phyloP scores from a whole-genome alignment of 1,140 invertebrate species.

The Neuroterus valhalla region DNA sequence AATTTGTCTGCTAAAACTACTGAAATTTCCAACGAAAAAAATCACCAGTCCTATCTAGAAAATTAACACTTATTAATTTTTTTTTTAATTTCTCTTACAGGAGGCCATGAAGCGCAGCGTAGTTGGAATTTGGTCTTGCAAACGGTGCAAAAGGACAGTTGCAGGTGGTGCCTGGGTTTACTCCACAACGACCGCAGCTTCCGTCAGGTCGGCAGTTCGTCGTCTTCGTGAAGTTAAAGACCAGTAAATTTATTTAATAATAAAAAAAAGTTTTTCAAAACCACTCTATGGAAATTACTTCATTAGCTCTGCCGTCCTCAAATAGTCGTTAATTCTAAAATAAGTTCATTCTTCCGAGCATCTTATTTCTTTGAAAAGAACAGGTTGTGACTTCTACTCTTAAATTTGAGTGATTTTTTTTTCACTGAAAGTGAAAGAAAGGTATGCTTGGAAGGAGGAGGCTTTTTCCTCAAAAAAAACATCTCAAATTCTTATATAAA shows the following conservation, averaged over 20 bases:
- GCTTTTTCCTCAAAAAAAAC: too few species aligned
- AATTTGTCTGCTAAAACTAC: too few species aligned
- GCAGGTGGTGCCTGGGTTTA: constrained; percentile 98
- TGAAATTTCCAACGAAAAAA: too few species aligned
- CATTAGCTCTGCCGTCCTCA: not conserved
- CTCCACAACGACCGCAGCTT: constrained; percentile 96
- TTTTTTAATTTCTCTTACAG: constrained; percentile 76
- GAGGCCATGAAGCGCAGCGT: constrained; percentile 98
- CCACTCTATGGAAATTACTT: not conserved
- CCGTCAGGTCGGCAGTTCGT: constrained; percentile 95
- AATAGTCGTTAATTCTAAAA: constrained; percentile 33
- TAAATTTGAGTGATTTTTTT: too few species aligned
- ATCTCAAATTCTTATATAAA: too few species aligned
- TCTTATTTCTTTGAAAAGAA: constrained; percentile 6
- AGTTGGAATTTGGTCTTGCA: constrained; percentile 99
- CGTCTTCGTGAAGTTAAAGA: constrained; percentile 98
- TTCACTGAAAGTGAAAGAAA: too few species aligned
- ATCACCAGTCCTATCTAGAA: too few species aligned
- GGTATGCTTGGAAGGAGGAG: too few species aligned
- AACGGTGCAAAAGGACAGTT: constrained; percentile 95
- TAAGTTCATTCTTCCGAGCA: constrained; percentile 12
- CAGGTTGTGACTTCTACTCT: too few species aligned
- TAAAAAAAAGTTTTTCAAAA: constrained; percentile 9
- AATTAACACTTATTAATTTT: not conserved
- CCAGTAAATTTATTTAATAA: constrained; percentile 76